A percentile compares a stretch with the other conserved stretches of the same genome.
These are phyloP conservation scores for Drosophila ustulata DNA, from an alignment of 2,888 invertebrate species.

Conservation along the genomic window DNA sequence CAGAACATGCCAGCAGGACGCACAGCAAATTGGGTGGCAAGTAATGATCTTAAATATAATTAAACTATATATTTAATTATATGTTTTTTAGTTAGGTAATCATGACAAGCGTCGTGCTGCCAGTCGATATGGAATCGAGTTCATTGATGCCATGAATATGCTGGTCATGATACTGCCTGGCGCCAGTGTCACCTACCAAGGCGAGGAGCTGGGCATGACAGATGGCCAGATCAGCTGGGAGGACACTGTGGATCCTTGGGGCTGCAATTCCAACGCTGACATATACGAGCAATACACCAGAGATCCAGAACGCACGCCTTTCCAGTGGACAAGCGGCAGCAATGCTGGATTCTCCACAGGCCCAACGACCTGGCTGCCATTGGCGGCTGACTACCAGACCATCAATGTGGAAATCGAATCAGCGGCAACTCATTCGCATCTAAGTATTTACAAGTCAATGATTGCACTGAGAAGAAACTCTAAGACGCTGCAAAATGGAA, in stretches of 20 bases:
- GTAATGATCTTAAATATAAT: constrained; percentile 57
- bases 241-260: constrained; percentile 86
- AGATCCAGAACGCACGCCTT: constrained; percentile 88
- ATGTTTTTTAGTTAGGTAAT: constrained; percentile 87
- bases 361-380: constrained; percentile 83
- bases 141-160: constrained; percentile 93
- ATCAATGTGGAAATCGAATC: constrained; percentile 87
- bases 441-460: constrained; percentile 87
- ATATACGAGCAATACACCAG: constrained; percentile 87
- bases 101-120: constrained; percentile 89
- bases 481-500: constrained; percentile 77
- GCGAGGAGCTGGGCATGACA: constrained; percentile 84
- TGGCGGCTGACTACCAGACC: constrained; percentile 86
- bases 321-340: constrained; percentile 87
- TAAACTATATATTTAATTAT: neutral
- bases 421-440: constrained; percentile 86
- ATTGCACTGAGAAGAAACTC: constrained; percentile 82
- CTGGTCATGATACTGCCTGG: constrained; percentile 88
- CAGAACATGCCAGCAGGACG: constrained; percentile 86
- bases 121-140: constrained; percentile 87
- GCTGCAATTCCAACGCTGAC: constrained; percentile 86
- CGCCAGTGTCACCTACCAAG: constrained; percentile 86
- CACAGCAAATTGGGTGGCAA: constrained; percentile 89
- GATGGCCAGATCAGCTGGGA: constrained; percentile 86
- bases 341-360: constrained; percentile 84